Percentiles rank a stretch among this genome's conserved stretches.
Conservation (phyloP, 1,140 invertebrate species). For the Bombus breviceps region DNA sequence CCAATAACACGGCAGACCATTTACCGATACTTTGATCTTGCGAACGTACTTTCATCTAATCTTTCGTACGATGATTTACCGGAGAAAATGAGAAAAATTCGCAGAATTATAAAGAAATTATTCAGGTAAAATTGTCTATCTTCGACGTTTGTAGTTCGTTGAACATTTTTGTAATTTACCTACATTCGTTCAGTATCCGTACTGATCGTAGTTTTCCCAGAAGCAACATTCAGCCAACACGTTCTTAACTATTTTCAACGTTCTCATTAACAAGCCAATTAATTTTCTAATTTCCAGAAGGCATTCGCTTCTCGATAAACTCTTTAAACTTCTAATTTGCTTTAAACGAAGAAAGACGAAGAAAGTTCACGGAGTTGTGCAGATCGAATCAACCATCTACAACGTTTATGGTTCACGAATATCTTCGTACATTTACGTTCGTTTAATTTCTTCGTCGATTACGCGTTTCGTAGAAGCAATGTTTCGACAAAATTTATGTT, state of each 20-base stretch:
- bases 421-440: too few relatives aligned
- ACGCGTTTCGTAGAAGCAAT: too few relatives aligned
- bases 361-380: neutral
- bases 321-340: neutral
- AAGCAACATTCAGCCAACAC: neutral
- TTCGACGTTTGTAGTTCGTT: neutral
- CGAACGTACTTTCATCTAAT: neutral
- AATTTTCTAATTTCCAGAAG: neutral
- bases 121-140: neutral
- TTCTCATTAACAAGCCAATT: neutral
- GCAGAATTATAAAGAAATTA: neutral
- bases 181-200: neutral
- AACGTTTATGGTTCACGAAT: too few relatives aligned
- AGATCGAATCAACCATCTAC: neutral
- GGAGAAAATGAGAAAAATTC: neutral
- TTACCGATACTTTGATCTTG: neutral
- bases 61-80: neutral
- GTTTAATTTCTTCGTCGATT: too few relatives aligned
- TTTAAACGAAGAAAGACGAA: neutral
- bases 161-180: neutral
- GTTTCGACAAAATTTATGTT: too few relatives aligned
- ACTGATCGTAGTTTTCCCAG: neutral
- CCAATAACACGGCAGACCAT: constrained; percentile 1
- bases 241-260: neutral
- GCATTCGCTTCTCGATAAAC: neutral